Evolutionary conservation across 2,888 invertebrate species (phyloP).

Genomic region (Agrilus cyanescens): DNA sequence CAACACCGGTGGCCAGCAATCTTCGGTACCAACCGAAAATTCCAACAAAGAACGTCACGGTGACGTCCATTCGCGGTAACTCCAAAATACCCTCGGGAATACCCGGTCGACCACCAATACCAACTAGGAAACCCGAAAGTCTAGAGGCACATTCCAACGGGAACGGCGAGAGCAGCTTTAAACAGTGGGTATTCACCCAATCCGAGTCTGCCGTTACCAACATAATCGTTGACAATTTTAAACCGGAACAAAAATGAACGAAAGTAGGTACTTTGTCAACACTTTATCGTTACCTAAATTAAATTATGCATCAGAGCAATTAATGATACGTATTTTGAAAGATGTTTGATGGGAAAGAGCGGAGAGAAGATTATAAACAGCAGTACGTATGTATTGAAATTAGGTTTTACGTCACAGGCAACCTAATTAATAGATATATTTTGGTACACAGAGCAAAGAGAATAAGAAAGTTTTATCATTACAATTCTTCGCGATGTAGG

Average conservation of each 20-base stretch:
- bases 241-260: conserved; percentile 16
- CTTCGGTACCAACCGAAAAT: conserved; percentile 28
- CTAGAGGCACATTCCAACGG: conserved; percentile 28
- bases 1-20: conserved; percentile 24
- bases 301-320: too few relatives aligned
- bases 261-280: too few relatives aligned
- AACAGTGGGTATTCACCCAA: conserved; percentile 36
- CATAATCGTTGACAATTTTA: conserved; percentile 29
- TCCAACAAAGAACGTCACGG: conserved; percentile 42
- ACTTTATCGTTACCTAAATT: too few relatives aligned
- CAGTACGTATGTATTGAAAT: too few relatives aligned
- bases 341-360: too few relatives aligned
- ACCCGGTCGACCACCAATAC: conserved; percentile 29
- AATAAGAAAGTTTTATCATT: too few relatives aligned
- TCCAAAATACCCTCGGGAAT: conserved; percentile 39
- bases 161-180: conserved; percentile 28
- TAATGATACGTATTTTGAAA: too few relatives aligned
- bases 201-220: conserved; percentile 28
- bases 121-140: conserved; percentile 36
- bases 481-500: too few relatives aligned
- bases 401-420: too few relatives aligned
- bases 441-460: too few relatives aligned
- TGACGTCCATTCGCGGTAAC: conserved; percentile 51
- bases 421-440: too few relatives aligned
- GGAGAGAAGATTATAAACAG: too few relatives aligned